Conservation (phyloP, 2,797 vertebrate species). For the Dendrocincla tyrannina region DNA sequence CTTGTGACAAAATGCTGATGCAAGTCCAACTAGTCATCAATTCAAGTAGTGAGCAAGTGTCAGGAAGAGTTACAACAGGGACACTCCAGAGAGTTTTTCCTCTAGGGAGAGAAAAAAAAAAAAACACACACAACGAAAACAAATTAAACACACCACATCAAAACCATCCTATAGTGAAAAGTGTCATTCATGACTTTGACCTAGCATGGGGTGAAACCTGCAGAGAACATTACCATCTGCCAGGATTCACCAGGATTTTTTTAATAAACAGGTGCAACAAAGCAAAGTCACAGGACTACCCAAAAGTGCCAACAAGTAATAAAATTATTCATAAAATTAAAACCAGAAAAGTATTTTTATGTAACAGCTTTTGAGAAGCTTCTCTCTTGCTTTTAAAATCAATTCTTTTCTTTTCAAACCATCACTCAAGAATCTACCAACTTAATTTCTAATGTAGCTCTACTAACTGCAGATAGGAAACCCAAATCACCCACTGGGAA, state of each 20-base stretch:
- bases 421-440: not conserved
- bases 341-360: not conserved
- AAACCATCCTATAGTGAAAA: not conserved
- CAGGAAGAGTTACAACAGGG: not conserved
- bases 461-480: not conserved
- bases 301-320: not conserved
- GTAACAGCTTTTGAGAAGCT: not conserved
- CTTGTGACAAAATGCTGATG: not conserved
- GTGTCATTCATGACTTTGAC: not conserved
- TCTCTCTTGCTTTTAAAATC: not conserved
- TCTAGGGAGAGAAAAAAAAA: not conserved
- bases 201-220: not conserved
- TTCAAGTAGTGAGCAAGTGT: not conserved
- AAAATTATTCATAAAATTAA: not conserved
- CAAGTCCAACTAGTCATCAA: not conserved
- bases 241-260: not conserved
- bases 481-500: not conserved
- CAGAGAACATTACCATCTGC: not conserved
- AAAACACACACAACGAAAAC: not conserved
- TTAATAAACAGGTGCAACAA: not conserved
- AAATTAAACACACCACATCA: not conserved
- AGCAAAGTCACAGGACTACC: not conserved
- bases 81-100: not conserved
- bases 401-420: not conserved
- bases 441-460: not conserved